Evolutionary conservation across 2,113 vertebrate genomes (phyloP), one percentile per base, ranked within the genome.

Genomic region (Ramphastos sulfuratus): DNA sequence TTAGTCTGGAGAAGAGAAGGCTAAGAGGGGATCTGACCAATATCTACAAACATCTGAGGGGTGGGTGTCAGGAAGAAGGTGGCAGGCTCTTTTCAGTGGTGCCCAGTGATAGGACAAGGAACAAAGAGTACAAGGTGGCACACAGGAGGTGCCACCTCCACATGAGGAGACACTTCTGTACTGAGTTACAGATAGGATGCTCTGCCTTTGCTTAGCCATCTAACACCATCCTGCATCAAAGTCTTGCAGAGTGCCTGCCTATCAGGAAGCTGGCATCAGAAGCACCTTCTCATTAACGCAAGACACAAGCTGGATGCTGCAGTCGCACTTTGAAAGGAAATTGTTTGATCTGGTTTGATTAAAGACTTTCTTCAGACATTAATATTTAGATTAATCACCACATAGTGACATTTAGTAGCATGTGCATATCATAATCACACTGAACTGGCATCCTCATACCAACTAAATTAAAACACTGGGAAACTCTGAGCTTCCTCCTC

Each of bases 241-340:
- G 27, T 46, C n/a, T 3, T 50, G 54, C 30, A 73, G 30, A 54
- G 35, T 58, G 35, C 27, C 37, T 33, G 25, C 18, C 15, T 79
- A 16, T 4, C 35, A 44, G 50, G 6, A 65, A 55, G 66, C 9
- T 76, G 81, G 50, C 55, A 27, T 1, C 19, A 27, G 64, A 82
- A 85, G 52, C 42, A 44, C 10, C 10, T 64, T 7, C 54, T 69
- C 1, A 0, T 39, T 54, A 75, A 59, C 50, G 25, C 0, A 1
- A 55, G 18, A 18, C 27, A 55, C 8, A 79, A 55, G 16, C 3
- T 66, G 17, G 50, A 73, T 55, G 7, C 50, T 27, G 54, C 30
- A 54, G 20, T 39, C 86, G 31, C 12, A 46, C n/a, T 35, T 33
- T 7, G 33, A 81, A 77, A 76, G 6, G 15, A 84, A 59, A 66